Base-by-base conservation (phyloP, 2,888 invertebrate genomes). In the Leptinotarsa peninsularis region DNA sequence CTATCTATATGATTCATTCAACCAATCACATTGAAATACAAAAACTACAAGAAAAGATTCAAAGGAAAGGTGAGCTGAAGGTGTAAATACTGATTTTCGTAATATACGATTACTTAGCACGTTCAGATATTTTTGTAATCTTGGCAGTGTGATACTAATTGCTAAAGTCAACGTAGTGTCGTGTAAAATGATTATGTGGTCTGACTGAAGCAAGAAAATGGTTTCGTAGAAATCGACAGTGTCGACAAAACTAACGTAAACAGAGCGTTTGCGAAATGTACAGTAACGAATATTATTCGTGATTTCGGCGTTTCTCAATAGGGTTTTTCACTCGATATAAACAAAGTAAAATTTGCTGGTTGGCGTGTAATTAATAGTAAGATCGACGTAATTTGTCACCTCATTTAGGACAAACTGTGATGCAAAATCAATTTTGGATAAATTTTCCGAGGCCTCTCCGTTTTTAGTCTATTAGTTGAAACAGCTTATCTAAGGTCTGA, bases 211-310 rank as follows among this genome's bases (percentile, higher is more conserved):
- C 68, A 52, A 73, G 58, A 50, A 68, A 67, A 67, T 73, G 33
- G 68, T 63, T 68, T 60, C 43, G 10, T 50, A 58, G 73, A 73
- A 73, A 73, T 68, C 27, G 58, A 73, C 67, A 68, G 73, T 49
- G 21, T 67, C 23, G 52, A 67, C 50, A 17, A 17, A 60, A 71
- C 63, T 5, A 17, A 52, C 50, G 52, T 52, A 71, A 71, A 60
- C 71, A 71, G 15, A 50, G 63, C 50, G n/a, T n/a, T 63, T 63
- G 63, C 43, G 63, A 33, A 63, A 63, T 43, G 33, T 3, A 14
- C 10, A 43, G 43, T 43, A 63, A 27, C n/a, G 60, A 27, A 60
- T 21, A 17, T 60, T 60, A 23, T 23, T 27, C 63, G 21, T 43
- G 43, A 43, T 43, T 43, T 43, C 43, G 43, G 43, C 3, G 43